A percentile compares a stretch with the other conserved stretches of the same genome.
These are phyloP conservation scores for Tenualosa thibaudeaui DNA, from an alignment of 2,797 vertebrate species.

Conservation along the genomic window DNA sequence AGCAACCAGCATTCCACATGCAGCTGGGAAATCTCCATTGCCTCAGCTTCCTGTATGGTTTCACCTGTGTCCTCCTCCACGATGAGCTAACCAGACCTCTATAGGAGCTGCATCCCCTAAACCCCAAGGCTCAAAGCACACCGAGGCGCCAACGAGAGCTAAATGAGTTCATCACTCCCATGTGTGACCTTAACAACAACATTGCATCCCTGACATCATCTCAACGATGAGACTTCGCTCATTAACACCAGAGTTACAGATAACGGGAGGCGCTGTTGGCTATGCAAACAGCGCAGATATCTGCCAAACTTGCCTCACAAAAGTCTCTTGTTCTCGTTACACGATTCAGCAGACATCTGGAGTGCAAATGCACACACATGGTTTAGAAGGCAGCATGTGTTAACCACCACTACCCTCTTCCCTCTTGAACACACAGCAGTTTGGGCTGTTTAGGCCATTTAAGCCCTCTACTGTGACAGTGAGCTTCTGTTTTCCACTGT, in stretches of 20 bases:
- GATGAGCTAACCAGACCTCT: slow-evolving; percentile 11
- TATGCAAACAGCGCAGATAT: neutral
- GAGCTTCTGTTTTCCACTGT: neutral
- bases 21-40: slow-evolving; percentile 19
- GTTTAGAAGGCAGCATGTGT: neutral
- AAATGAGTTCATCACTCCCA: neutral
- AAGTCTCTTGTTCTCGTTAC: neutral
- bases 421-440: neutral
- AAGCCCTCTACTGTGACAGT: neutral
- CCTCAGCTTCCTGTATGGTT: neutral
- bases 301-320: neutral
- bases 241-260: neutral
- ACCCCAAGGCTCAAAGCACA: neutral
- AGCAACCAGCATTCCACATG: neutral
- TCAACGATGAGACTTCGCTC: neutral
- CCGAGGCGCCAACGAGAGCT: neutral
- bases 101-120: neutral
- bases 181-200: neutral
- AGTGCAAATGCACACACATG: neutral
- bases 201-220: no score
- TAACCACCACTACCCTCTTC: neutral
- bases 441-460: neutral
- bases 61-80: neutral
- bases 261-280: neutral
- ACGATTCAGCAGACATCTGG: neutral